Base-by-base conservation (phyloP, 2,113 vertebrate species). In the Aix galericulata region DNA sequence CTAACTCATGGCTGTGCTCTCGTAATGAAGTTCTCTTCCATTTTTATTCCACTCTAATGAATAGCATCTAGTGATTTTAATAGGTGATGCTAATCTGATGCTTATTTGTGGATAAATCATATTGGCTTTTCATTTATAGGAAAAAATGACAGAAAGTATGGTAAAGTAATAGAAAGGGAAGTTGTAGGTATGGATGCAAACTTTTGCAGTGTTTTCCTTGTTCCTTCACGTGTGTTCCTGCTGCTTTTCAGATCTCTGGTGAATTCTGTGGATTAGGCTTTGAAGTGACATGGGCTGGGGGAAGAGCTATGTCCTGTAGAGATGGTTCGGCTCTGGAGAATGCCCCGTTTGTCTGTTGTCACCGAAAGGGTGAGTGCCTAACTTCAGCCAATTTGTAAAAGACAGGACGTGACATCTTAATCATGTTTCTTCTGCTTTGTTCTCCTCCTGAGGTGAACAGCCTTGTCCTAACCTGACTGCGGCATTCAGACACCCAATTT, bases 1-100 rank as follows among this genome's bases (percentile, higher is more conserved):
- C 6, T 48, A 95, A 95, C 55, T 63, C 83, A 80, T 67, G 97
- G 91, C 81, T 96, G 88, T 71, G 82, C 64, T 66, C 86, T 73
- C 40, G 91, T 94, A 83, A 75, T 67, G 34, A 84, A 73, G 21
- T 16, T 12, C 36, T 67, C 5, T 22, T 82, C 92, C 78, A 50
- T 59, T 56, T 60, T 77, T 59, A 55, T 9, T 72, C 48, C 44
- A 59, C 26, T n/a, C 53, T 63, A 88, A 80, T 23, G 31, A 93
- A 67, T 56, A 71, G 77, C 55, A 89, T 75, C 62, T 90, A 88
- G 64, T 50, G 17, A 78, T 69, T 86, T 84, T 46, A 69, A 59
- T 44, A 95, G 46, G 69, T 72, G 90, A 56, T 36, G 48, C 42
- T 63, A 75, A n/a, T 66, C 69, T 91, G 56, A 36, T 27, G 42